Base-by-base conservation (phyloP, 2,797 vertebrate genomes). In the Coregonus suidteri region DNA sequence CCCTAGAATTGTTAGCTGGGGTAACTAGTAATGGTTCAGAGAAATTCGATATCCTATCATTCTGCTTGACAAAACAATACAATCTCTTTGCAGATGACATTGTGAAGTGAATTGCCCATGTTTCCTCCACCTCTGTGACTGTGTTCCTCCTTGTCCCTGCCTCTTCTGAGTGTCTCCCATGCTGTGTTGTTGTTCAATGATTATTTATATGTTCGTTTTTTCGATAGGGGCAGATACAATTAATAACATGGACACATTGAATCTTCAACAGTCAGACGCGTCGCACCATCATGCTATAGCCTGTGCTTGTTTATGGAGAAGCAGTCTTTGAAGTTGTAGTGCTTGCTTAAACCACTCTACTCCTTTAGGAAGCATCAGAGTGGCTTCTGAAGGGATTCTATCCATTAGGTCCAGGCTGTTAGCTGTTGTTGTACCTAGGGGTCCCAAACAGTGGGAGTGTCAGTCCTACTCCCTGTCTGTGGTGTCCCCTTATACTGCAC, bases 111-210 rank as follows among this genome's bases (percentile, higher is more conserved):
- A 64, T 74, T 65, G 56, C 56, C 73, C 73, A 64, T 66, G 59
- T 51, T 73, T 66, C 74, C 74, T 77, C 77, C 75, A 20, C 71
- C 79, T 83, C 66, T 85, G 87, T 90, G 83, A 73, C 73, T 81
- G 74, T 85, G 81, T 86, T 25, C 25, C 7, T 11, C 87, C 86
- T 83, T 90, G 86, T 90, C 85, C 90, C 82, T 34, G 34, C 85
- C 79, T 86, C 89, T 89, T 91, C 89, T 65, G 92, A 91, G 91
- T 92, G 89, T 93, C 92, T 92, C 91, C 90, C 91, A 87, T 92
- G 91, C 88, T 91, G 91, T 93, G 91, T 91, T 93, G 91, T 92
- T 92, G 91, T 92, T 92, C 89, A 88, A 89, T 74, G 75, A 70
- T 64, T 25, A 64, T 25, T 64, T 25, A 25, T 64, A 25, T 30